Percentiles rank a stretch among this genome's conserved stretches.
phyloP scores from a whole-genome alignment of 2,888 invertebrate genomes.

The Anodontia alba region DNA sequence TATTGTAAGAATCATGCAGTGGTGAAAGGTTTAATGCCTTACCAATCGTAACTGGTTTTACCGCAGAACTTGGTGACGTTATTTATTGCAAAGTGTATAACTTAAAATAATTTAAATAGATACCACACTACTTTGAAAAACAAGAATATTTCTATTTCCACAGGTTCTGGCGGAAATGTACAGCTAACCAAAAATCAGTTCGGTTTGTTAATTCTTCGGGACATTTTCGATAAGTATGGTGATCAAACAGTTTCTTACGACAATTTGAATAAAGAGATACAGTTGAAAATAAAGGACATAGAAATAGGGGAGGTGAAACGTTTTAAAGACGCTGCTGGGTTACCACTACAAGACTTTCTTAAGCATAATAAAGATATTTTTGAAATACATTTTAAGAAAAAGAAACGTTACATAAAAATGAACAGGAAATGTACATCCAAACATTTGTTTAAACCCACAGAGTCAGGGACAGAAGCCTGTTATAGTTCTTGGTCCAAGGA shows the following conservation, averaged over 20 bases:
- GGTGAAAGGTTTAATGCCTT: too few species aligned
- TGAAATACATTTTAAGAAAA: not conserved
- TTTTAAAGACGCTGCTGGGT: not conserved
- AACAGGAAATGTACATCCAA: not conserved
- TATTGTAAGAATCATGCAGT: too few species aligned
- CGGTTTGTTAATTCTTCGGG: not conserved
- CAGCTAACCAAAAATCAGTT: not conserved
- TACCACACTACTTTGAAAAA: too few species aligned
- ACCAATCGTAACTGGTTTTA: too few species aligned
- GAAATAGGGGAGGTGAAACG: not conserved
- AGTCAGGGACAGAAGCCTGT: not conserved
- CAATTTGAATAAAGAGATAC: not conserved
- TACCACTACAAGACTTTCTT: not conserved
- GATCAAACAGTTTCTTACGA: not conserved
- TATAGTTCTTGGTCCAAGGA: not conserved
- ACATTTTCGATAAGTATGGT: not conserved
- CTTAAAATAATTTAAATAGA: too few species aligned
- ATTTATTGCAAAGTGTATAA: too few species aligned
- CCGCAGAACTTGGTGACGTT: too few species aligned
- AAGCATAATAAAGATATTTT: not conserved
- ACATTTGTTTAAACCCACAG: not conserved
- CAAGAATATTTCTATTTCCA: not conserved
- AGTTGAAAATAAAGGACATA: not conserved
- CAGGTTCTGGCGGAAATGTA: not conserved
- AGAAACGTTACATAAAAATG: slow-evolving; percentile 1